Evolutionary conservation across 1,140 invertebrate species (phyloP), one percentile per base, ranked within the genome.

Genomic region (Dendroctonus ponderosae): DNA sequence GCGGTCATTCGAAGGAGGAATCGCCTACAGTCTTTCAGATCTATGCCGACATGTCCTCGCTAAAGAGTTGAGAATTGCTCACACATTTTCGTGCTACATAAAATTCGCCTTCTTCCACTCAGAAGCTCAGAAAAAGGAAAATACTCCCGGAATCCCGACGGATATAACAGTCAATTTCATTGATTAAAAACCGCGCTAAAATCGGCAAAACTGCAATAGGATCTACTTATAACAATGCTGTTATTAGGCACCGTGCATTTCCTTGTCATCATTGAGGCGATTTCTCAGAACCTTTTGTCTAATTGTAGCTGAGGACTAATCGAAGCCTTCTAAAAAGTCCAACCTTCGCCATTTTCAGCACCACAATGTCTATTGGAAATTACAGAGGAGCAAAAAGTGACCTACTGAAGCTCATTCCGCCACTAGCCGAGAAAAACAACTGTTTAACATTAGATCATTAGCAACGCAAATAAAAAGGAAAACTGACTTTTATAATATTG

Each of bases 1-100:
- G 44, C 59, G 49, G 48, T 26, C 37, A 62, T 51, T 62, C 59
- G 44, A 51, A 51, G 57, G n/a, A 62, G 59, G 59, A 62, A 62
- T 62, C 59, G 59, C 59, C 59, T 48, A 62, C 59, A 42, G 59
- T 62, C 59, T 51, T 62, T 62, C 49, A 62, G 49, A 62, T 62
- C 38, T 62, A 51, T 52, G 59, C 59, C 59, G 59, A n/a, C 40
- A 12, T 43, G 54, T 41, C 15, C 38, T 37, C 12, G 56, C 9
- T 26, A 52, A 12, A 52, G 50, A 52, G 14, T 52, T 52, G 26
- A 52, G 50, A 2, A 52, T 52, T 12, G 12, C 12, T 52, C 38
- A 52, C 50, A 52, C 50, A 52, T 52, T 52, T 52, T 52, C 9
- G 44, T 46, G 9, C 44, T 46, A 26, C 26, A 26, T 26, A 26